phyloP scores from a whole-genome alignment of 2,797 vertebrate species.

The Brachyalestes nurse region DNA sequence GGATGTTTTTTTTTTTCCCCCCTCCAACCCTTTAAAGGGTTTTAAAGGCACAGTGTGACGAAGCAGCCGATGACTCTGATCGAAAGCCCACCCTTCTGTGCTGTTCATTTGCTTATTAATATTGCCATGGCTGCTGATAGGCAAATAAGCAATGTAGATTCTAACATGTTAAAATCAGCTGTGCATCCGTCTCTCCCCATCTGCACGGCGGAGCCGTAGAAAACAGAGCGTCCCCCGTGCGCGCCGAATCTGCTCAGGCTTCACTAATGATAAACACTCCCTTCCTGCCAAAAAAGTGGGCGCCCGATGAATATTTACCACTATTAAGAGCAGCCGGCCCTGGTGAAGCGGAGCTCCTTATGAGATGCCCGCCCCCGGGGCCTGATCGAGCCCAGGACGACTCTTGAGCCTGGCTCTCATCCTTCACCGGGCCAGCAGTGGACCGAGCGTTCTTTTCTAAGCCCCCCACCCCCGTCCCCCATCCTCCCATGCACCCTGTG shows the following conservation, averaged over 20 bases:
- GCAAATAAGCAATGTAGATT: slow-evolving; percentile 21
- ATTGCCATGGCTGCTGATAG: background rate
- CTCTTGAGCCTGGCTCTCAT: slow-evolving; percentile 47
- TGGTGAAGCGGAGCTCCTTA: slow-evolving; percentile 48
- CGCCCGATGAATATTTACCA: slow-evolving; percentile 79
- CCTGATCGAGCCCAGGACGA: slow-evolving; percentile 23
- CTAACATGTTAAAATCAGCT: slow-evolving; percentile 33
- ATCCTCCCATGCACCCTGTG: slow-evolving; percentile 66
- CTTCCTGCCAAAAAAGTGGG: slow-evolving; percentile 75
- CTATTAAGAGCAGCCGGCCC: slow-evolving; percentile 66
- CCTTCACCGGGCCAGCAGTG: slow-evolving; percentile 52
- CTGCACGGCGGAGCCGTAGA: slow-evolving; percentile 48
- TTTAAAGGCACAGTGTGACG: slow-evolving; percentile 70
- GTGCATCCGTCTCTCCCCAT: slow-evolving; percentile 26
- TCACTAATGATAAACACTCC: slow-evolving; percentile 82
- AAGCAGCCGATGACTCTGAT: slow-evolving; percentile 34
- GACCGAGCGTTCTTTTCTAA: slow-evolving; percentile 28
- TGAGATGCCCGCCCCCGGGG: slow-evolving; percentile 50
- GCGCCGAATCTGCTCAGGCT: slow-evolving; percentile 76
- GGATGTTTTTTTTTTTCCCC: slow-evolving; percentile 61
- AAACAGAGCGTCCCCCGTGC: slow-evolving; percentile 48
- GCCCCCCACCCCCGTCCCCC: background rate
- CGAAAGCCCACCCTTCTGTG: background rate
- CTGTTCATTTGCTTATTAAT: slow-evolving; percentile 19
- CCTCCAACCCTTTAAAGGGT: slow-evolving; percentile 41